Conservation (phyloP, 2,113 vertebrate species). For the Epinephelus lanceolatus region DNA sequence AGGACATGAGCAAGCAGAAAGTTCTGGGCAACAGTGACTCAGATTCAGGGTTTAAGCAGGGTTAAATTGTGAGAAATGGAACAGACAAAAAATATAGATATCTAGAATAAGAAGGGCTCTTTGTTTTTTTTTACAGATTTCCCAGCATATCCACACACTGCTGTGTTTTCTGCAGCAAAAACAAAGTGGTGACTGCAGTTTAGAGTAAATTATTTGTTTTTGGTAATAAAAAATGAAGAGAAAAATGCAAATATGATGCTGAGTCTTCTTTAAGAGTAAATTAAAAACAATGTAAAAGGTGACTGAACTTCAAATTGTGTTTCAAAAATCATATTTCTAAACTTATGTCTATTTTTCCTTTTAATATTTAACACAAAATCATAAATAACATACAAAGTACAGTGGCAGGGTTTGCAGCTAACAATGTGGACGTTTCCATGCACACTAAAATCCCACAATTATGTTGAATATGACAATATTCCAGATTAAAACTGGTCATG, state of each 20-base stretch:
- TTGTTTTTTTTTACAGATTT: neutral
- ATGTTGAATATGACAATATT: no score
- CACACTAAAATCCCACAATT: no score
- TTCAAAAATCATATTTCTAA: neutral
- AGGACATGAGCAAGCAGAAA: constrained; percentile 53
- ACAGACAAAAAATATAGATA: constrained; percentile 4
- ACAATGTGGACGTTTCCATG: no score
- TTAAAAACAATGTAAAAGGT: neutral
- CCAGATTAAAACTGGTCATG: no score
- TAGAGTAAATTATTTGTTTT: neutral
- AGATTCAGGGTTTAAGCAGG: constrained; percentile 45
- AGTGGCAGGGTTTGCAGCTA: neutral
- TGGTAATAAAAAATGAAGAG: neutral
- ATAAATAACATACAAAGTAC: neutral
- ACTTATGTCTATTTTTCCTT: neutral
- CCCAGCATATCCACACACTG: neutral
- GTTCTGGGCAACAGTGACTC: constrained; percentile 47
- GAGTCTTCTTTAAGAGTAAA: neutral
- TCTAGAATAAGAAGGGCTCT: neutral
- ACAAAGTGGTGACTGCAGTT: neutral
- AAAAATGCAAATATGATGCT: constrained; percentile 4
- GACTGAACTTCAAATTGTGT: neutral
- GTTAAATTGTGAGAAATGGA: constrained; percentile 43
- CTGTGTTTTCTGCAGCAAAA: constrained; percentile 5
- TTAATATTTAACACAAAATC: neutral